Base-by-base conservation (phyloP, 2,888 invertebrate species). In the Mylabris sibirica region DNA sequence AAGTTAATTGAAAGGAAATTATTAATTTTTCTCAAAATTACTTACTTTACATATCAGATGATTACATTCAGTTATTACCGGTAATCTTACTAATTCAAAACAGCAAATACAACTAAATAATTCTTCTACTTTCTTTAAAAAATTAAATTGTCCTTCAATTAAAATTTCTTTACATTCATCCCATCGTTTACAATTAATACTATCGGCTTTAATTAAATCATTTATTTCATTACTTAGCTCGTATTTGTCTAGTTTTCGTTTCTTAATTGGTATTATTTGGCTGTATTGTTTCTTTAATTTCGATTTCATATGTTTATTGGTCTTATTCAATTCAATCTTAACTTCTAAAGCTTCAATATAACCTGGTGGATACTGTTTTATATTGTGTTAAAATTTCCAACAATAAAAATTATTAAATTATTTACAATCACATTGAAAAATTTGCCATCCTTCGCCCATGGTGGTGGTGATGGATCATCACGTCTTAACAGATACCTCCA, bases 91-190 rank as follows among this genome's bases (percentile, higher is more conserved):
- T 3, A 95, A 82, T 64, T 93, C 93, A 79, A 92, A 92, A 79
- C 95, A 95, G 76, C 93, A 93, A 62, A 92, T 90, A 79, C 95
- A 95, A n/a, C 88, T 87, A 81, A 94, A 94, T 64, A 87, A 78
- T 77, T 91, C 88, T 68, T 89, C 87, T 2, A 93, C 88, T 72
- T 88, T 88, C 20, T 87, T 87, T 14, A 92, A 84, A 78, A 92
- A 92, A 69, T 86, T 87, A 88, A 87, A 80, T 81, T 89, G 90
- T 0, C 90, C 89, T 57, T 86, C 83, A 3, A 79, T 77, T 41
- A 87, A 79, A 3, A 83, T 76, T 17, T 83, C 81, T 60, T 88
- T 81, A 69, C 91, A 92, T 72, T 91, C 90, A 0, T 86, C 81
- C 94, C 95, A 95, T 3, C 91, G 80, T 77, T 91, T 92, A 38